Evolutionary conservation across 2,888 invertebrate species (phyloP), one percentile per base, ranked within the genome.

Genomic region (Adelognathus sp.): DNA sequence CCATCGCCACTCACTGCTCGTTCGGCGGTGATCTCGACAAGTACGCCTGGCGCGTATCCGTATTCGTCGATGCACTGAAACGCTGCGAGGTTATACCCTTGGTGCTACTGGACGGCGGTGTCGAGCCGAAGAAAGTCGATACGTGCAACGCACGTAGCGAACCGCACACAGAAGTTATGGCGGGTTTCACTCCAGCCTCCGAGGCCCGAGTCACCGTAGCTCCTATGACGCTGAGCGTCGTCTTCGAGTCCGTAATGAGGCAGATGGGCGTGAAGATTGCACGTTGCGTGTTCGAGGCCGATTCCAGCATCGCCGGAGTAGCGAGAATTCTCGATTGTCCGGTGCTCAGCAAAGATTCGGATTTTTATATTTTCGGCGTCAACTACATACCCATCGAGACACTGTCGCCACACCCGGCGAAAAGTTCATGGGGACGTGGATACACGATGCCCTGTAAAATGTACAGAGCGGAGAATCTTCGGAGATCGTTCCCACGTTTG

Each of bases 311-410:
- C 67, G 98, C 98, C 0, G 95, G 95, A 0, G 90, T 98, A 83
- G 96, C 98, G 0, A 94, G 95, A 81, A 93, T 94, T 72, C 92
- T 97, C 2, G 93, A 95, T 39, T 98, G 97, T 85, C 98, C 98
- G 0, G 95, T 98, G 2, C 90, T 99, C 2, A 98, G 98, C 86
- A 96, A 96, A 83, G 98, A 99, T 91, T 98, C 98, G 0, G 98
- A 99, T 92, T 99, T 98, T 92, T 98, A 95, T 87, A 95, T 98
- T 81, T 97, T 96, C 91, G 96, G 97, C 91, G 94, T 97, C 0
- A 91, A 93, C 1, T 98, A 97, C 84, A 95, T 98, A 81, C 96
- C 97, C 0, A 94, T 97, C 81, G 92, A 94, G 36, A 95, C 95
- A 24, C 87, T 97, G 11, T 93, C 95, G 3, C 90, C 93, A 6